phyloP scores from a whole-genome alignment of 2,797 vertebrate genomes.

The Onychomys leucogaster region DNA sequence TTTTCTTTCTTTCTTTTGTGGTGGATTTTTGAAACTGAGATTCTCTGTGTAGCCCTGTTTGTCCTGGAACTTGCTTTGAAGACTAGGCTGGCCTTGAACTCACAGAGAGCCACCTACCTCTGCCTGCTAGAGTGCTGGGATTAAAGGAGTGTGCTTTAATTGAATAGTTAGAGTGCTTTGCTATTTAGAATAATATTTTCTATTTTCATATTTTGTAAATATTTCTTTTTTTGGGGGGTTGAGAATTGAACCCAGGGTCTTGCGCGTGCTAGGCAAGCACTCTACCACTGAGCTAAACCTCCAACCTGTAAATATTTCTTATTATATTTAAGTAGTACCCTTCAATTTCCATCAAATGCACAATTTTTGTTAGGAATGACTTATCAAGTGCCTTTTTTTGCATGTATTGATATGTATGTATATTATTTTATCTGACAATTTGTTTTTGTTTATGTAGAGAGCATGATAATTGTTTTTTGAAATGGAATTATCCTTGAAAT shows the following conservation, averaged over 20 bases:
- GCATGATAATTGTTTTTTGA: neutral
- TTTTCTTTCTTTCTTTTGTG: too few species aligned
- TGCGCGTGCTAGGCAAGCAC: too few species aligned
- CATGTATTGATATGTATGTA: neutral
- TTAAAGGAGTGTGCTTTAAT: too few species aligned
- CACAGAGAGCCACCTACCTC: too few species aligned
- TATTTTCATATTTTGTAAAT: neutral
- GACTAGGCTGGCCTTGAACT: too few species aligned
- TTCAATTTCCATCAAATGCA: neutral
- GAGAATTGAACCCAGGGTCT: too few species aligned
- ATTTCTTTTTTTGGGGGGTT: too few species aligned
- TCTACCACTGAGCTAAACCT: too few species aligned
- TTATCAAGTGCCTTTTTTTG: neutral
- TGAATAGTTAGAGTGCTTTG: neutral
- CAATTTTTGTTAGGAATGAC: neutral
- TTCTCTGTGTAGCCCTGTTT: too few species aligned
- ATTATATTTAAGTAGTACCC: neutral
- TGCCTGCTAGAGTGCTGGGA: too few species aligned
- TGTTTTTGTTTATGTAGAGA: neutral
- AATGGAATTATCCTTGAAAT: neutral
- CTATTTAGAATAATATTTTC: neutral
- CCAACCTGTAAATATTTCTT: neutral
- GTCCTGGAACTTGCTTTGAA: too few species aligned
- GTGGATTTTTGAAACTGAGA: too few species aligned
- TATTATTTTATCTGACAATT: neutral